Percentiles rank a stretch among this genome's conserved stretches.
Conservation (phyloP, 1,140 invertebrate species). For the Gonatopus flavifemur region DNA sequence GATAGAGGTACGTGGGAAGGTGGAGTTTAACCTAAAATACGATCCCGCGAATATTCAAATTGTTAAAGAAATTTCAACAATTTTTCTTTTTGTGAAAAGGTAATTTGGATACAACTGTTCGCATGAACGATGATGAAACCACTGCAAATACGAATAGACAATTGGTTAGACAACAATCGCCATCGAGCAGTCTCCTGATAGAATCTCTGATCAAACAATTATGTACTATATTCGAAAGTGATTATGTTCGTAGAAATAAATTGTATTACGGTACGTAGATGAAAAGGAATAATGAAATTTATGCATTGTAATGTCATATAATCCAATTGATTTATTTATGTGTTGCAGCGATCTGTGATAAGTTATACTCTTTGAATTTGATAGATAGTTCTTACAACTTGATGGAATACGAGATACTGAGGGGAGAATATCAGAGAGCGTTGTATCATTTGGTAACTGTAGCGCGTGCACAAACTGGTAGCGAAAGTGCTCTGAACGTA, state of each 20-base stretch:
- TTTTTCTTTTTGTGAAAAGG: constrained; percentile 1
- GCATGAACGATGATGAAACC: constrained; percentile 3
- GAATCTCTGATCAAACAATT: constrained; percentile 67
- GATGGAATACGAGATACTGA: constrained; percentile 67
- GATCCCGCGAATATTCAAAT: constrained; percentile 5
- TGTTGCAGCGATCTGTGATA: constrained; percentile 64
- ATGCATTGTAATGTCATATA: background rate
- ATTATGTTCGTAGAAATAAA: constrained; percentile 58
- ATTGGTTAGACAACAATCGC: constrained; percentile 27
- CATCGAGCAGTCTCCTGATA: constrained; percentile 63
- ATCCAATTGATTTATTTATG: constrained; percentile 14
- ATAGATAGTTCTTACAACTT: constrained; percentile 68
- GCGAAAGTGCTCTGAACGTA: constrained; percentile 43
- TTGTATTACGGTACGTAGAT: constrained; percentile 57
- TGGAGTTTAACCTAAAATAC: constrained; percentile 1
- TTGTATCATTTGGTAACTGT: constrained; percentile 64
- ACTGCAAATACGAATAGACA: background rate
- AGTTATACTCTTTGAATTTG: constrained; percentile 65
- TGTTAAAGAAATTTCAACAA: background rate
- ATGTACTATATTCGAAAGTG: constrained; percentile 63
- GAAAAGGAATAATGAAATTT: background rate
- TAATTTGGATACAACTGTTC: constrained; percentile 4
- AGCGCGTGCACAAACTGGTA: constrained; percentile 50
- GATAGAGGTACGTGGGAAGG: constrained; percentile 32
- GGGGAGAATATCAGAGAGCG: constrained; percentile 65